Conservation (phyloP, 2,888 invertebrate species). For the Cephus pygmeus region DNA sequence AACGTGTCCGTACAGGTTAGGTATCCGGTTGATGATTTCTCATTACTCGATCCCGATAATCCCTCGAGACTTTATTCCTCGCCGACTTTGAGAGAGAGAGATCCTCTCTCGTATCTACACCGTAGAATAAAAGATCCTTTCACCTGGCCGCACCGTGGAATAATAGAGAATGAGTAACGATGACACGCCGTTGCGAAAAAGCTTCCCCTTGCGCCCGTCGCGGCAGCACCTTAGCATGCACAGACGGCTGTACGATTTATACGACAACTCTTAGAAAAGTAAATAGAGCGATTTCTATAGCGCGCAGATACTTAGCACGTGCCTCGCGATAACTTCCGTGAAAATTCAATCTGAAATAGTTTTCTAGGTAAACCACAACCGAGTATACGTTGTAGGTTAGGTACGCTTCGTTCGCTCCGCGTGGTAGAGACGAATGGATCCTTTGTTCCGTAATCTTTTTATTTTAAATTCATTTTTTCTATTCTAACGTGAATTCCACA, state of each 20-base stretch:
- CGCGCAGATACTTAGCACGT: neutral
- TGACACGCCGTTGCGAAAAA: constrained; percentile 40
- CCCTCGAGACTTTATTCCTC: neutral
- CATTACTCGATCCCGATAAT: neutral
- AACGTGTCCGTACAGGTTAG: neutral
- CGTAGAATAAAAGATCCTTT: constrained; percentile 9
- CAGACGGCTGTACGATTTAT: constrained; percentile 29
- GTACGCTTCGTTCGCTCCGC: neutral
- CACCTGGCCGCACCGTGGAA: constrained; percentile 16
- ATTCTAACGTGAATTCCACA: neutral
- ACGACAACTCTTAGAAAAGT: neutral
- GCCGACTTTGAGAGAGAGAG: neutral
- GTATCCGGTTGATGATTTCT: neutral
- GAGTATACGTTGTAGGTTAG: neutral
- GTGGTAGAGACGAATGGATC: neutral
- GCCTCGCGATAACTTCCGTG: neutral
- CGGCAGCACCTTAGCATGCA: neutral
- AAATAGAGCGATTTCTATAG: neutral
- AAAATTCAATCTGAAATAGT: neutral
- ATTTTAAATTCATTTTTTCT: too few relatives aligned
- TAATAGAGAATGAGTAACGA: constrained; percentile 38
- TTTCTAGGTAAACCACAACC: neutral
- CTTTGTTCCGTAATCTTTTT: neutral
- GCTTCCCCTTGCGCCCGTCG: neutral
- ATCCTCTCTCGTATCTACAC: neutral